A percentile compares a stretch with the other conserved stretches of the same genome.
phyloP scores from a whole-genome alignment of 1,140 invertebrate species.

The Scaptomyza hsui region DNA sequence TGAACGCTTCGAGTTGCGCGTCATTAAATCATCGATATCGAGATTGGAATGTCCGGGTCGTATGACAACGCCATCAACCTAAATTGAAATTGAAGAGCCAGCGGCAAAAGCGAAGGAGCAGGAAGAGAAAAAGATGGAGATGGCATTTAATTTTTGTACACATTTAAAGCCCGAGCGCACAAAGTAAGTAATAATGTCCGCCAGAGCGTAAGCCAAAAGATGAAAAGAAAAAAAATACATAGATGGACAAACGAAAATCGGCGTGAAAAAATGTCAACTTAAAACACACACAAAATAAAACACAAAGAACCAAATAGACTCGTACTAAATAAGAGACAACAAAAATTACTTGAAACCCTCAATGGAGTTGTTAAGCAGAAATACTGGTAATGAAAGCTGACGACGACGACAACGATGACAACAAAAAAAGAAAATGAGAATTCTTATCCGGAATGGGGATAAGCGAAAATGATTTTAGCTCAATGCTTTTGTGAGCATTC shows the following conservation, averaged over 20 bases:
- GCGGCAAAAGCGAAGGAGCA: conserved; percentile 14
- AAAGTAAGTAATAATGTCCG: conserved; percentile 72
- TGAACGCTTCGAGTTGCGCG: conserved; percentile 79
- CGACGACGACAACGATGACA: not conserved
- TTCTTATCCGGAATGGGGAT: not conserved
- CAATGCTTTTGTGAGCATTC: conserved; percentile 9
- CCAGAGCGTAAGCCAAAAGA: conserved; percentile 43
- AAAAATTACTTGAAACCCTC: conserved; percentile 21
- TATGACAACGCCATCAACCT: conserved; percentile 84
- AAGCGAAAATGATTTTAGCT: conserved; percentile 7
- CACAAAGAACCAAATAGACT: not conserved
- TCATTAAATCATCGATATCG: conserved; percentile 86
- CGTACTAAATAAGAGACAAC: conserved; percentile 8
- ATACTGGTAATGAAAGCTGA: conserved; percentile 4
- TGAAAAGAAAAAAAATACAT: conserved; percentile 25
- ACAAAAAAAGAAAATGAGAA: conserved; percentile 9
- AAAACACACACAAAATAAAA: conserved; percentile 17
- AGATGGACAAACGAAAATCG: conserved; percentile 26
- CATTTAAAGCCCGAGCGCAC: conserved; percentile 1
- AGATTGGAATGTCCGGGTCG: conserved; percentile 85
- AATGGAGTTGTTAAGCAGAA: not conserved
- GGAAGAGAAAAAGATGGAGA: conserved; percentile 21
- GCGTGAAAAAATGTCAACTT: conserved; percentile 19
- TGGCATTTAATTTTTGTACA: conserved; percentile 12
- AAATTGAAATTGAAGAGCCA: conserved; percentile 72